Conservation (phyloP, 2,888 invertebrate genomes). For the Dorcus hopei region DNA sequence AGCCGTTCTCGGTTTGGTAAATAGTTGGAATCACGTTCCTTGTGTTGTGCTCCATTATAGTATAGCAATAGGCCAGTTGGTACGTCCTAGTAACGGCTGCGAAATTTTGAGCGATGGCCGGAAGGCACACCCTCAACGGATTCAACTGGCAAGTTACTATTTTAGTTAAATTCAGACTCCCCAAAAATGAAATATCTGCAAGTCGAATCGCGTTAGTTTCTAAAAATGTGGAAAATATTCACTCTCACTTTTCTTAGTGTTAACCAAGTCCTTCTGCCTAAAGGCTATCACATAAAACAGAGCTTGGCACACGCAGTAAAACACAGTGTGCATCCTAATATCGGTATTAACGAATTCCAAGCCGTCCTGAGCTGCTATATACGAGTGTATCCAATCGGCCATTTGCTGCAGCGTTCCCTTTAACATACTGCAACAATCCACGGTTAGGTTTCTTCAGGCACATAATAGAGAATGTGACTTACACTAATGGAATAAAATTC, state of each 20-base stretch:
- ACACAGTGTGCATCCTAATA: conserved; percentile 75
- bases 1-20: conserved; percentile 52
- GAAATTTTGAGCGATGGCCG: conserved; percentile 75
- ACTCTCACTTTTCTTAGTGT: conserved; percentile 69
- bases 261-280: conserved; percentile 78
- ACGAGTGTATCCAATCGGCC: conserved; percentile 80
- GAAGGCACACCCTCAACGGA: conserved; percentile 79
- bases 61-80: conserved; percentile 89
- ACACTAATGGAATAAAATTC: conserved; percentile 61
- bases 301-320: conserved; percentile 89
- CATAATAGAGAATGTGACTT: conserved; percentile 36
- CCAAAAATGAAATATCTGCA: conserved; percentile 75
- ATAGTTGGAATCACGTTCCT: conserved; percentile 60
- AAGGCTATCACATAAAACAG: conserved; percentile 91
- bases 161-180: conserved; percentile 78
- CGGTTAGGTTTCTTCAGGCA: background rate
- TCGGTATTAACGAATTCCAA: conserved; percentile 56
- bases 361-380: conserved; percentile 68
- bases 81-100: conserved; percentile 77
- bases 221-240: conserved; percentile 49
- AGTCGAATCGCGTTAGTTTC: conserved; percentile 67
- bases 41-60: conserved; percentile 81
- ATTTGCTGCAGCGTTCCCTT: conserved; percentile 66
- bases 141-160: conserved; percentile 84
- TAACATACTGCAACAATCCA: conserved; percentile 54